These are phyloP conservation scores for Variabilichromis moorii DNA, from an alignment of 2,113 vertebrate species.

Conservation along the genomic window DNA sequence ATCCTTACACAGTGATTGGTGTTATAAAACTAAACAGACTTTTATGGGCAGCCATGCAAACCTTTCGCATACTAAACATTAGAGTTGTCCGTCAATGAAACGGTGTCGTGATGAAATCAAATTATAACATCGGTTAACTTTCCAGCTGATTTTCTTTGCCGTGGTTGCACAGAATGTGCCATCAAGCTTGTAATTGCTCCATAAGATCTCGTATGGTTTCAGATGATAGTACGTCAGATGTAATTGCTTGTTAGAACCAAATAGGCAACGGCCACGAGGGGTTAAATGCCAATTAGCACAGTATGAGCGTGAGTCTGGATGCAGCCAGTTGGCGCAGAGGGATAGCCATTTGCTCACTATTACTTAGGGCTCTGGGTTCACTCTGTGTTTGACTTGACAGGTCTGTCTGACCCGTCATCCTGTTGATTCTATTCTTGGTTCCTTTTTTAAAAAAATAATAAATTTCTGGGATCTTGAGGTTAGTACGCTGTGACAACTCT, in stretches of 20 bases:
- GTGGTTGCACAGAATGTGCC: not conserved
- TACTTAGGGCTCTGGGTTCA: constrained; percentile 8
- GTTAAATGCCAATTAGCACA: constrained; percentile 35
- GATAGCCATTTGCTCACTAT: not conserved
- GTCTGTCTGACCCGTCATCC: constrained; percentile 12
- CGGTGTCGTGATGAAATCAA: not conserved
- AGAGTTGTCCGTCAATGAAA: not conserved
- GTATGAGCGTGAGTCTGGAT: not conserved
- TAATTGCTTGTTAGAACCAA: constrained; percentile 26
- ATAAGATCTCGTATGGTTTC: not conserved
- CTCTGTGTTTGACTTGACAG: constrained; percentile 9
- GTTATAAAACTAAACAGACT: not conserved
- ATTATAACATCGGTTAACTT: not conserved
- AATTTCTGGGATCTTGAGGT: not conserved
- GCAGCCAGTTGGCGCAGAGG: not conserved
- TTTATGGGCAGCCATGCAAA: not conserved
- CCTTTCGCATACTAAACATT: not conserved
- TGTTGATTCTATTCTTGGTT: constrained; percentile 1
- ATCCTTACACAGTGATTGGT: not conserved
- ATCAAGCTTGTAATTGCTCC: not conserved
- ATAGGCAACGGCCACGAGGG: not conserved
- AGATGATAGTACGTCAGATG: constrained; percentile 1
- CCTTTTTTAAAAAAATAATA: not conserved
- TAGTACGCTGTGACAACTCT: constrained; percentile 25
- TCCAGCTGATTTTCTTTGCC: not conserved